Percentiles rank a stretch among this genome's conserved stretches.
Evolutionary conservation across 1,140 invertebrate genomes (phyloP).

Genomic region (Rhagoletis pomonella): DNA sequence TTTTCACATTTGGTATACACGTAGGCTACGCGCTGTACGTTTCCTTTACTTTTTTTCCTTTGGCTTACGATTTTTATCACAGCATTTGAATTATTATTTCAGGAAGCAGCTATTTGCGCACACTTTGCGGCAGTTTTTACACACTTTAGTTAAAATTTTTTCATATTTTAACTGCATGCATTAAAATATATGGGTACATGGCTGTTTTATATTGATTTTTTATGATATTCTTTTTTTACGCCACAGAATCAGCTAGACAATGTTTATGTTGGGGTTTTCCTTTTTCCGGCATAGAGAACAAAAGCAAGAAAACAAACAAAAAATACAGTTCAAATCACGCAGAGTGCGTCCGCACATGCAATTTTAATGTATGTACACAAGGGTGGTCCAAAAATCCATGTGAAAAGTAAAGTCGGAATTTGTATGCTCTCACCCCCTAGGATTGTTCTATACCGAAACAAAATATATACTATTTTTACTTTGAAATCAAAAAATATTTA

Average conservation of each 20-base stretch:
- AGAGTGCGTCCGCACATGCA: too few species aligned
- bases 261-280: background rate
- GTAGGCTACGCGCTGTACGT: conserved; percentile 53
- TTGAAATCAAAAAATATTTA: too few species aligned
- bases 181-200: background rate
- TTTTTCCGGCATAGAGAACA: background rate
- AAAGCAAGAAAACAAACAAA: background rate
- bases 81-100: conserved; percentile 74
- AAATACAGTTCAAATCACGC: too few species aligned
- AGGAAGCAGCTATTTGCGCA: conserved; percentile 73
- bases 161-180: background rate
- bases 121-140: conserved; percentile 33
- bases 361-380: too few species aligned
- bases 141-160: background rate
- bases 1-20: conserved; percentile 39
- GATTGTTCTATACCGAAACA: too few species aligned
- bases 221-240: background rate
- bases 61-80: conserved; percentile 72
- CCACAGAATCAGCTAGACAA: background rate
- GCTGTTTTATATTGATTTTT: background rate
- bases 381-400: too few species aligned
- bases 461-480: too few species aligned
- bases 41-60: conserved; percentile 43
- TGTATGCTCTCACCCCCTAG: too few species aligned
- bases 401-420: too few species aligned